phyloP scores from a whole-genome alignment of 1,140 invertebrate genomes.

The Acyrthosiphon pisum region DNA sequence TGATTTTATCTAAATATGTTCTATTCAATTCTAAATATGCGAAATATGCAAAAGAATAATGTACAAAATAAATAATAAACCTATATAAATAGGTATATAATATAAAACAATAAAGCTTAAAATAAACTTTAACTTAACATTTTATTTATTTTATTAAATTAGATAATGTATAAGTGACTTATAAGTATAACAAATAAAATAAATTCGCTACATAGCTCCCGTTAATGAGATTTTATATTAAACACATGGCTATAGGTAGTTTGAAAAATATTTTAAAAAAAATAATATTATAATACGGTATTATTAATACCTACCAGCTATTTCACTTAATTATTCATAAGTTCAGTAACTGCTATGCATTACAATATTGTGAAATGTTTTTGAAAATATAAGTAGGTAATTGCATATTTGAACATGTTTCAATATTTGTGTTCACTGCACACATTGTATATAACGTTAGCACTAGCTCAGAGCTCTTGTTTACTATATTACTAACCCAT shows the following conservation, averaged over 20 bases:
- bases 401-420: neutral
- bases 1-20: too few relatives aligned
- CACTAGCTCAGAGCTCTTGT: neutral
- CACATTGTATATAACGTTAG: neutral
- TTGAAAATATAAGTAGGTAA: neutral
- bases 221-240: neutral
- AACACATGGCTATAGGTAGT: neutral
- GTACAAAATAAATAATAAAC: too few relatives aligned
- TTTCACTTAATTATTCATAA: neutral
- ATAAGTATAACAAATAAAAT: neutral
- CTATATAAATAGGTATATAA: too few relatives aligned
- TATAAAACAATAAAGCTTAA: too few relatives aligned
- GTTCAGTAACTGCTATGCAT: neutral
- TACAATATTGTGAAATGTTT: neutral
- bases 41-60: too few relatives aligned
- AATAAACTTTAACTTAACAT: too few relatives aligned
- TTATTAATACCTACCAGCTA: too few relatives aligned
- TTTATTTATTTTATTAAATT: too few relatives aligned
- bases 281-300: neutral
- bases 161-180: neutral
- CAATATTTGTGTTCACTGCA: neutral
- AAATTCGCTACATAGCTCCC: neutral
- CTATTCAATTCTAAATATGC: too few relatives aligned
- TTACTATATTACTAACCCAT: neutral
- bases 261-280: neutral